Percentiles rank a stretch among this genome's conserved stretches.
Conservation (phyloP, 1,140 invertebrate genomes). For the Mycetomoellerius zeteki region DNA sequence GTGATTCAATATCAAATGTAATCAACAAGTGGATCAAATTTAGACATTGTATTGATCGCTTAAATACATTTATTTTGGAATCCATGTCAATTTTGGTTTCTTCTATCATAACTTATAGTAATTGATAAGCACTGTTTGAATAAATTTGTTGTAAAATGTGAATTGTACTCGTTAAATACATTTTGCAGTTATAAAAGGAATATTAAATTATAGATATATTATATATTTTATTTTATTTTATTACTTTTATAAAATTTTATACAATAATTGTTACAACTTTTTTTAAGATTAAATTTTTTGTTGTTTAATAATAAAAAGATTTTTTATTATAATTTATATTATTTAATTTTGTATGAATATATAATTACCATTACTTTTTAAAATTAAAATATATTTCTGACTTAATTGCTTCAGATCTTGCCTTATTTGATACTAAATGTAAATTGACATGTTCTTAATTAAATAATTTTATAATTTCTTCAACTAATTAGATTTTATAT, state of each 20-base stretch:
- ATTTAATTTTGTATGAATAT: background rate
- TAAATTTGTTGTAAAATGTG: background rate
- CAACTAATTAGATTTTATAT: background rate
- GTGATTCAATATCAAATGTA: background rate
- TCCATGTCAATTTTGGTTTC: background rate
- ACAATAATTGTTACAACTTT: background rate
- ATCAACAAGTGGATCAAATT: constrained; percentile 19
- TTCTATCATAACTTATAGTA: background rate
- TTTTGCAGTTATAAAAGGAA: too few species aligned
- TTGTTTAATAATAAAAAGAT: background rate
- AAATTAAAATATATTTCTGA: background rate
- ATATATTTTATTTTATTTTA: background rate
- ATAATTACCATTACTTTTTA: background rate
- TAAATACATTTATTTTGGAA: background rate
- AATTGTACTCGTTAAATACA: background rate
- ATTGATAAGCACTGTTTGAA: background rate
- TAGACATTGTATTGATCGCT: background rate
- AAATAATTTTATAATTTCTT: constrained; percentile 20
- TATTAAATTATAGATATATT: background rate
- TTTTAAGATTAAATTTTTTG: background rate
- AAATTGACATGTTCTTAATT: background rate
- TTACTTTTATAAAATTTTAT: background rate
- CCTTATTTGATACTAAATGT: background rate
- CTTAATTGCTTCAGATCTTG: background rate
- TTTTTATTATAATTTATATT: background rate